Evolutionary conservation across 2,888 invertebrate genomes (phyloP), one percentile per base, ranked within the genome.

Genomic region (Lottia gigantea): DNA sequence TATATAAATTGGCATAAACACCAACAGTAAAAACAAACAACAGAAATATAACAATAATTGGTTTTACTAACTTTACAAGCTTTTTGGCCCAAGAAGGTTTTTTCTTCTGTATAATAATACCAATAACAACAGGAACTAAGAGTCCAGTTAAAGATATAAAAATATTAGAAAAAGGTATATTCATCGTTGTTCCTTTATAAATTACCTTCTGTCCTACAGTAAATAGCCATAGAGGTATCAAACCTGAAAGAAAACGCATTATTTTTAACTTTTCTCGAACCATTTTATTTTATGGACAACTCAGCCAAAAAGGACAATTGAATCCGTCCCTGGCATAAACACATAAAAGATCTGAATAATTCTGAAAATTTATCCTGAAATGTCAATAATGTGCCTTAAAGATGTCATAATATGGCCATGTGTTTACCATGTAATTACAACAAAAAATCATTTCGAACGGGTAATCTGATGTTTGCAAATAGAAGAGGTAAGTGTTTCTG

Each of bases 211-310:
- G 73, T 2, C 90, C 90, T 65, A 91, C 81, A 2, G 90, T 86
- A 76, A 87, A 89, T 79, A 91, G 79, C 91, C 91, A 91, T 12
- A 90, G 77, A 0, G 91, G 91, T 83, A 91, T 89, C 88, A 90
- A 88, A 14, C 85, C 90, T 90, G 83, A 31, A 84, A 81, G 40
- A 40, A 6, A 40, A 8, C 7, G 40, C 7, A 8, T 40, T 31
- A 31, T 31, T 31, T 31, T 31, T 31, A 31, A 31, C 31, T 31
- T 31, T 31, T 31, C 3, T 31, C 6, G 31, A 31, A 2, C 2
- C 31, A 31, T 3, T 3, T 31, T 11, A 40, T 40, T 40, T 40
- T 40, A 8, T 8, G 7, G 40, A 11, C 11, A 1, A 40, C 7
- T 40, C 40, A 31, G 6, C 2, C 31, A 40, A 40, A 40, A 40